Conservation (phyloP, 2,888 invertebrate species). For the Scaptomyza reducta region DNA sequence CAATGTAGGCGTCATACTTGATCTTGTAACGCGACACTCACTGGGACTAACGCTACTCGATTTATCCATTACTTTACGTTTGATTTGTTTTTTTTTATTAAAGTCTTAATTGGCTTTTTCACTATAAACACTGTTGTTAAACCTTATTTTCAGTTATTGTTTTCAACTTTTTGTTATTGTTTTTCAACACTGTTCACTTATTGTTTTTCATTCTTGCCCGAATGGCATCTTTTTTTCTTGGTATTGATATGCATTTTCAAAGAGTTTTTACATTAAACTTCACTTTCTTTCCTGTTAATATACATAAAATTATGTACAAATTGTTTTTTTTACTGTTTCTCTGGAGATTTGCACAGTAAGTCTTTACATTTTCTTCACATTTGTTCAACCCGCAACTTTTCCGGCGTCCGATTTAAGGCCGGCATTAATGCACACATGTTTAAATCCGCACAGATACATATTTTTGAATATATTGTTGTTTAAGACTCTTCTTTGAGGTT, state of each 20-base stretch:
- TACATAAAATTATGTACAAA: background rate
- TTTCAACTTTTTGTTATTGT: background rate
- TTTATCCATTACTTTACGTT: conserved; percentile 69
- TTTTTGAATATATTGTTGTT: conserved; percentile 28
- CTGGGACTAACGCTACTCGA: conserved; percentile 74
- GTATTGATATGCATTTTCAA: conserved; percentile 6
- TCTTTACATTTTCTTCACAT: background rate
- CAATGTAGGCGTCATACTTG: conserved; percentile 73
- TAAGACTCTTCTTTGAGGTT: conserved; percentile 7
- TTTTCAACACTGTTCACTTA: background rate
- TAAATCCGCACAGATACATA: conserved; percentile 4
- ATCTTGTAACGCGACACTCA: conserved; percentile 77
- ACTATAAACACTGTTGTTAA: background rate
- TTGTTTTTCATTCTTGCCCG: no score
- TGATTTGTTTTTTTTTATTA: background rate
- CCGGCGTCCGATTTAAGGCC: conserved; percentile 33
- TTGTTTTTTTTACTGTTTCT: background rate
- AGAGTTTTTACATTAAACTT: background rate
- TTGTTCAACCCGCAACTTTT: conserved; percentile 40
- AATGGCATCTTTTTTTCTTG: background rate
- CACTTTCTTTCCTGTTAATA: background rate
- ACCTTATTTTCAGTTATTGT: background rate
- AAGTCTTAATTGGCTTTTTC: background rate
- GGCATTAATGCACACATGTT: conserved; percentile 23
- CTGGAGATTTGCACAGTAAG: background rate